phyloP scores from a whole-genome alignment of 30 jellyfish, hydroid and myxozoan genomes.

The Chrysaora quinquecirrha region DNA sequence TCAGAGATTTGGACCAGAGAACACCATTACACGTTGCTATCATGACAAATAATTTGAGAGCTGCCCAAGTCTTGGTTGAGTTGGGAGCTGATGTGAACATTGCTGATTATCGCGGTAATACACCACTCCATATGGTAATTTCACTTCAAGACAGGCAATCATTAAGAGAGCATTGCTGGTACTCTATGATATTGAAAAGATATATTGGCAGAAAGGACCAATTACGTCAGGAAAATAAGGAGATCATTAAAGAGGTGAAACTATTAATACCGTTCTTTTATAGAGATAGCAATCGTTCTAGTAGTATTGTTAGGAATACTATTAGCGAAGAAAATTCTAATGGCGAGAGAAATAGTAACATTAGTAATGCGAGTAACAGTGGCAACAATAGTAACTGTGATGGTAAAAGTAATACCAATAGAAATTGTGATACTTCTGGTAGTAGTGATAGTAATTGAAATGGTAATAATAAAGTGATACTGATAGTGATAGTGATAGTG shows the following conservation, averaged over 20 bases:
- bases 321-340: too few species aligned
- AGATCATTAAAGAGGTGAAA: constrained; percentile 41
- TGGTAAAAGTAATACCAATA: too few species aligned
- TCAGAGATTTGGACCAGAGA: constrained; percentile 58
- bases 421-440: too few species aligned
- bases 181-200: constrained; percentile 33
- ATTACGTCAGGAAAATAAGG: constrained; percentile 25
- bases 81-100: constrained; percentile 63
- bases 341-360: too few species aligned
- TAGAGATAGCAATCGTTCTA: too few species aligned
- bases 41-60: constrained; percentile 40
- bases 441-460: too few species aligned
- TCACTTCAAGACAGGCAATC: constrained; percentile 58
- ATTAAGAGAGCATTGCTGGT: constrained; percentile 66
- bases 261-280: too few species aligned
- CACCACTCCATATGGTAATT: constrained; percentile 44
- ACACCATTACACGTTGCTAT: constrained; percentile 71
- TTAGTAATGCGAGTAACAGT: too few species aligned
- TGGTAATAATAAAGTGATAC: too few species aligned
- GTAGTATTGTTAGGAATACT: too few species aligned
- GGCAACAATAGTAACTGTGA: too few species aligned
- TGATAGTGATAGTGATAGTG: too few species aligned
- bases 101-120: constrained; percentile 55
- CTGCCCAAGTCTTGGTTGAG: constrained; percentile 37
- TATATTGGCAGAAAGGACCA: constrained; percentile 57